Conservation (phyloP, 2,888 invertebrate species). For the Melanargia galathea region DNA sequence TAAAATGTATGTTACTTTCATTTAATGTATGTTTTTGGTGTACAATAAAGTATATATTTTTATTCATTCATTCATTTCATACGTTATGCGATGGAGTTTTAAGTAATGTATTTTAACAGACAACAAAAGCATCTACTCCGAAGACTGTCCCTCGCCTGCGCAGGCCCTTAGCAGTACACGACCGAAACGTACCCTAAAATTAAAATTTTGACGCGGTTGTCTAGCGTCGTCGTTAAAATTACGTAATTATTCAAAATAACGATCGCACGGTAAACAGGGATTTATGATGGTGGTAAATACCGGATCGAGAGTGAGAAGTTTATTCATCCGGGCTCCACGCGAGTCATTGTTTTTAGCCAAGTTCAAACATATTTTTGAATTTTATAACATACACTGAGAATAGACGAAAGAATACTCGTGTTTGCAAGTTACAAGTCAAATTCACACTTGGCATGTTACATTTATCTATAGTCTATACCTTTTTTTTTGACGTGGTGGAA, state of each 20-base stretch:
- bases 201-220: conserved; percentile 58
- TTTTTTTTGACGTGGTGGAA: no score
- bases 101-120: no score
- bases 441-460: no score
- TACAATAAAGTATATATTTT: no score
- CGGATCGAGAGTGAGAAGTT: conserved; percentile 36
- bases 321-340: conserved; percentile 36
- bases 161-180: not conserved
- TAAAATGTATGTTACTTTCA: no score
- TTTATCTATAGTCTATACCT: no score
- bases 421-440: no score
- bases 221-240: conserved; percentile 63
- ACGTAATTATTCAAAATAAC: conserved; percentile 73
- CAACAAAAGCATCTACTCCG: no score
- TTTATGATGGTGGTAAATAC: conserved; percentile 62
- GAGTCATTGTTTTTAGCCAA: conserved; percentile 11
- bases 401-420: not conserved
- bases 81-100: no score
- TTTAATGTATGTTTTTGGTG: no score
- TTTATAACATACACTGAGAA: not conserved
- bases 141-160: not conserved
- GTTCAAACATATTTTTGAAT: conserved; percentile 3
- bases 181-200: conserved; percentile 46
- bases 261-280: conserved; percentile 67
- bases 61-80: no score